Percentiles rank a stretch among this genome's conserved stretches.
Evolutionary conservation across 2,888 invertebrate species (phyloP).

Genomic region (Drosophila borealis): DNA sequence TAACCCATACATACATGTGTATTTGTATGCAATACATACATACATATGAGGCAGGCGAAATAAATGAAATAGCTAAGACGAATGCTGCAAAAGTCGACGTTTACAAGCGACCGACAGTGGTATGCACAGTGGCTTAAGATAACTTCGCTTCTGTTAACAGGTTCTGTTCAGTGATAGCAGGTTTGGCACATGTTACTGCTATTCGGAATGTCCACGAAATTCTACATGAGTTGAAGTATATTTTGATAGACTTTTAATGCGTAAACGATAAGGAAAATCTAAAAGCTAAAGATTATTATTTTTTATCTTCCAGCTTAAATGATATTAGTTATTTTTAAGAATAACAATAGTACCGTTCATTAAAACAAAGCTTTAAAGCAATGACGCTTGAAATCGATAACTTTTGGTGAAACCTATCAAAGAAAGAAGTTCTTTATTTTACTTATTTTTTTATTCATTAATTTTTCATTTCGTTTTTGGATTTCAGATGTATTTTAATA

Average conservation of each 20-base stretch:
- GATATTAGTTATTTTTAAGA: no score
- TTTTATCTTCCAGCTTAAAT: no score
- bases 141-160: constrained; percentile 7
- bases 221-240: not conserved
- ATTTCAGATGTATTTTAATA: not conserved
- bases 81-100: constrained; percentile 62
- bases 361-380: no score
- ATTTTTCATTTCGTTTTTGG: no score
- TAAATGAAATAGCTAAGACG: constrained; percentile 70
- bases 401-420: no score
- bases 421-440: no score
- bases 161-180: constrained; percentile 9
- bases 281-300: no score
- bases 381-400: no score
- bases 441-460: no score
- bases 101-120: constrained; percentile 63
- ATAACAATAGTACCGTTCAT: no score
- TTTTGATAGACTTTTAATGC: no score
- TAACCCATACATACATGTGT: constrained; percentile 5
- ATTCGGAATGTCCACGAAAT: not conserved
- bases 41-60: constrained; percentile 48
- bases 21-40: not conserved
- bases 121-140: constrained; percentile 63
- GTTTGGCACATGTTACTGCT: constrained; percentile 14
- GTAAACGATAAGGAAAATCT: no score